phyloP scores from a whole-genome alignment of 2,888 invertebrate species.

The Octodonta nipae region DNA sequence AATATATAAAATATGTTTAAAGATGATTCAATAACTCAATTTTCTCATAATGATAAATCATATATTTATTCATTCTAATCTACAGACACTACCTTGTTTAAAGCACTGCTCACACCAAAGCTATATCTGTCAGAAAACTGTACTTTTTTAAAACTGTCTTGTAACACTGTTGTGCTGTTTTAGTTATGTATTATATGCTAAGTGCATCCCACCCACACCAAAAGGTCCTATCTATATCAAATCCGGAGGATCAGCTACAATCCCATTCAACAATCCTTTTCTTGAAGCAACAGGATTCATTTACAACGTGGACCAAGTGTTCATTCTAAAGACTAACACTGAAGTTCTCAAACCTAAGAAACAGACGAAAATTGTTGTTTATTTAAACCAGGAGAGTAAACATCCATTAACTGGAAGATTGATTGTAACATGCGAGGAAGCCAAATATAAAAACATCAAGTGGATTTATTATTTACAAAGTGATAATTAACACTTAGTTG shows the following conservation, averaged over 20 bases:
- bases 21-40: too few species aligned
- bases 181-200: background rate
- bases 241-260: background rate
- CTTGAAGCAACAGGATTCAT: background rate
- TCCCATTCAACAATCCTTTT: background rate
- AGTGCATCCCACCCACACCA: background rate
- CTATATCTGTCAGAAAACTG: background rate
- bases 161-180: background rate
- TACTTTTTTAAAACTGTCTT: background rate
- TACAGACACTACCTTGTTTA: too few species aligned
- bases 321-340: background rate
- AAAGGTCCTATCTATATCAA: constrained; percentile 1
- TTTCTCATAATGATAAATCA: too few species aligned
- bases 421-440: background rate
- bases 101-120: too few species aligned
- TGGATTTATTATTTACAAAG: constrained; percentile 2
- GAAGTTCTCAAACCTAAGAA: background rate
- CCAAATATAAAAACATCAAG: background rate
- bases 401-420: background rate
- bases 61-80: too few species aligned
- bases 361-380: background rate
- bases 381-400: background rate
- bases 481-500: too few species aligned
- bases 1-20: too few species aligned
- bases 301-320: background rate